These are phyloP conservation scores for Mandrillus leucophaeus DNA, from an alignment of 2,113 vertebrate species.

Conservation along the genomic window DNA sequence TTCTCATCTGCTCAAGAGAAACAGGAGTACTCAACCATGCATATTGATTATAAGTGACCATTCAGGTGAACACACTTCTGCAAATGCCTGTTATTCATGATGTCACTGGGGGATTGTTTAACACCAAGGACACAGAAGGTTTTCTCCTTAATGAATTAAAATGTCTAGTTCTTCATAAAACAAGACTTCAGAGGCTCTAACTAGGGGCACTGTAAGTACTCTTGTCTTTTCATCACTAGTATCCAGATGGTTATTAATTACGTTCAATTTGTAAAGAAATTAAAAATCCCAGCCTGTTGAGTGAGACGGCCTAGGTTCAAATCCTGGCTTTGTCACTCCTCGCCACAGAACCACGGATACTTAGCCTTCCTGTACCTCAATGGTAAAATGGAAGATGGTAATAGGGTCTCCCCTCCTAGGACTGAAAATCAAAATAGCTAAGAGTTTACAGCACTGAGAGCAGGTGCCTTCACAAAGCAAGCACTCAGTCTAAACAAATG, in stretches of 20 bases:
- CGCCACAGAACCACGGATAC: neutral
- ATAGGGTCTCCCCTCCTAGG: rapidly evolving
- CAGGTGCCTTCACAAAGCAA: neutral
- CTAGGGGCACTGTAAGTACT: rapidly evolving
- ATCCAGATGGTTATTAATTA: rapidly evolving
- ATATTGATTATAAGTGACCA: neutral
- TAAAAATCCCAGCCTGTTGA: neutral
- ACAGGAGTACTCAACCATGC: rapidly evolving
- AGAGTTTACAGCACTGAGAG: rapidly evolving
- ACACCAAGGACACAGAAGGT: neutral
- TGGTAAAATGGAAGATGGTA: neutral
- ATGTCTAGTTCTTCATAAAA: neutral
- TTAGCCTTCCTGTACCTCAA: neutral
- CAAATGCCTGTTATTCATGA: rapidly evolving
- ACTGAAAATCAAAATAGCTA: rapidly evolving
- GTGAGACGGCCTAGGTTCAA: neutral
- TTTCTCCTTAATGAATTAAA: neutral
- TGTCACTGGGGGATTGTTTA: rapidly evolving
- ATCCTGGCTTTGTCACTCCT: neutral
- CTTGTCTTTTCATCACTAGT: no score
- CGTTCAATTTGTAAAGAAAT: neutral
- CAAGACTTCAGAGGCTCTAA: neutral
- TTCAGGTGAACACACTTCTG: rapidly evolving
- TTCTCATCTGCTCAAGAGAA: conserved; percentile 87
- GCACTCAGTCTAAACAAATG: rapidly evolving